A percentile compares a stretch with the other conserved stretches of the same genome.
These are phyloP conservation scores for Campylomormyrus tamandua DNA, from an alignment of 2,113 vertebrate genomes.

Conservation along the genomic window DNA sequence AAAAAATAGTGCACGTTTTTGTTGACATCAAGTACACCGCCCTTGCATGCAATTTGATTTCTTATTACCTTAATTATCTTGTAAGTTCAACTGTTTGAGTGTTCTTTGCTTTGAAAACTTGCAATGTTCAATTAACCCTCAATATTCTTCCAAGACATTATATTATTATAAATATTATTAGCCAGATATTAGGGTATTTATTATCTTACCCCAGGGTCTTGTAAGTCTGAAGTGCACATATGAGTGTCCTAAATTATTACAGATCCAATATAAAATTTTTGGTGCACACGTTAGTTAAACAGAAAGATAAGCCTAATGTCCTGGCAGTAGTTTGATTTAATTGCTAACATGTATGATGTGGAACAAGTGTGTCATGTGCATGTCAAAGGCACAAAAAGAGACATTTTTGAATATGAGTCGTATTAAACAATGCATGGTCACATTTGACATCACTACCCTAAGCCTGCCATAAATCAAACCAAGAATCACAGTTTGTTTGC, in stretches of 20 bases:
- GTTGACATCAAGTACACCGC: not conserved
- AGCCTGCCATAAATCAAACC: not conserved
- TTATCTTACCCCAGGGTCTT: not conserved
- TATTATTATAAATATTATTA: not conserved
- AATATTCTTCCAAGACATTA: not conserved
- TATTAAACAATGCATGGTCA: not conserved
- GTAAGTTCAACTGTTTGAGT: not conserved
- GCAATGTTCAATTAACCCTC: not conserved
- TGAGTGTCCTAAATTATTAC: not conserved
- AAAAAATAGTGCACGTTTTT: not conserved
- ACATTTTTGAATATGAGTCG: not conserved
- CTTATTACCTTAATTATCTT: not conserved
- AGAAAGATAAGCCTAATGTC: not conserved
- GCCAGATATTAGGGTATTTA: not conserved
- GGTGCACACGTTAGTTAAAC: not conserved
- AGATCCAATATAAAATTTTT: not conserved
- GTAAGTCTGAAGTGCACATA: not conserved
- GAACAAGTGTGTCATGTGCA: not conserved
- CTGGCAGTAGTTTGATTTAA: not conserved
- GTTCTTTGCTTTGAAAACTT: not conserved
- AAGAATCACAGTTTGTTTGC: not conserved
- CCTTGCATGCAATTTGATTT: not conserved
- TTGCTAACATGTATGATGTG: not conserved
- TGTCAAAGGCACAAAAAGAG: not conserved
- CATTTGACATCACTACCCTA: not conserved